A percentile compares a stretch with the other conserved stretches of the same genome.
phyloP scores from a whole-genome alignment of 2,113 vertebrate species.

The Nannospalax galili region DNA sequence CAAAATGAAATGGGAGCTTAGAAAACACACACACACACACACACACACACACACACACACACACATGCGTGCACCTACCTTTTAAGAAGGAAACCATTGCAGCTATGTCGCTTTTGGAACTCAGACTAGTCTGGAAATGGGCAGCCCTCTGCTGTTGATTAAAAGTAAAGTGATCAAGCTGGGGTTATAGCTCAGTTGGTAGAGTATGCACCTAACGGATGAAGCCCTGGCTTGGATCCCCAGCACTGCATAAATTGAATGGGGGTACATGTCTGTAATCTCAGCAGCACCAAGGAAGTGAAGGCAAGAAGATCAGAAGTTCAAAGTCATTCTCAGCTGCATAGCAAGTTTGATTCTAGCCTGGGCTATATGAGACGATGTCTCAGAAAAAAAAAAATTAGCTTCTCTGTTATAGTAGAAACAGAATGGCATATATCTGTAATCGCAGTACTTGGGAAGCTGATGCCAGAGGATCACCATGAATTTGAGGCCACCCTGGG shows the following conservation, averaged over 20 bases:
- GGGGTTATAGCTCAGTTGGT: too few species aligned
- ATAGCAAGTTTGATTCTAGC: too few species aligned
- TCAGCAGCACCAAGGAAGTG: background rate
- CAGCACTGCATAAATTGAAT: too few species aligned
- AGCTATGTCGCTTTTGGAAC: conserved; percentile 25
- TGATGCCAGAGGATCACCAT: background rate
- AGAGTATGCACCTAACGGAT: background rate
- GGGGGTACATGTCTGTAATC: background rate
- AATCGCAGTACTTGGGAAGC: background rate
- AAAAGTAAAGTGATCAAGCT: conserved; percentile 30
- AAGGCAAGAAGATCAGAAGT: background rate
- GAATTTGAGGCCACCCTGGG: background rate
- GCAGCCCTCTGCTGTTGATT: conserved; percentile 62
- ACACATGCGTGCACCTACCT: background rate
- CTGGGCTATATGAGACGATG: background rate
- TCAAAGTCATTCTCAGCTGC: too few species aligned
- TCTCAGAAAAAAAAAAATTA: too few species aligned
- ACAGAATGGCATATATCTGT: background rate
- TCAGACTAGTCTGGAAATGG: conserved; percentile 13
- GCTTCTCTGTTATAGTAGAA: background rate
- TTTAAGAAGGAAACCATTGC: background rate
- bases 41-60: background rate
- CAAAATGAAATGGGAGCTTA: background rate
- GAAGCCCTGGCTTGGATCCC: background rate
- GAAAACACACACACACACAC: background rate